Percentiles rank a stretch among this genome's conserved stretches.
Conservation (phyloP, 2,797 vertebrate species). For the Oophaga sylvatica region DNA sequence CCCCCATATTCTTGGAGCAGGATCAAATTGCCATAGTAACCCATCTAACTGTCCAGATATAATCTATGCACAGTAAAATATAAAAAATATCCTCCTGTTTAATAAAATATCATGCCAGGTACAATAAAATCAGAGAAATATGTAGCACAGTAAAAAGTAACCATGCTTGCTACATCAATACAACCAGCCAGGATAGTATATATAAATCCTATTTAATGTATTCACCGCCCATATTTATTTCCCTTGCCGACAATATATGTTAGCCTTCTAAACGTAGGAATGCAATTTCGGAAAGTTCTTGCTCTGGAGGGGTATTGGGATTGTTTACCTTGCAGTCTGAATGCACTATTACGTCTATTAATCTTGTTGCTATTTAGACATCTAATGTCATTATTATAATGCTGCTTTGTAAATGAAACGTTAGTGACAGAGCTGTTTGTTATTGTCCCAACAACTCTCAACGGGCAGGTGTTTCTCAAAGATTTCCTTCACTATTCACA, state of each 20-base stretch:
- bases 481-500: slow-evolving; percentile 43
- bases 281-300: not conserved
- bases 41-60: slow-evolving; percentile 48
- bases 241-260: not conserved
- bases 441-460: slow-evolving; percentile 28
- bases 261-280: not conserved
- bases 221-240: slow-evolving; percentile 8
- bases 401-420: slow-evolving; percentile 50
- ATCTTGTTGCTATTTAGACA: slow-evolving; percentile 41
- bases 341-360: slow-evolving; percentile 29
- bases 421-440: slow-evolving; percentile 43
- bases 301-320: not conserved
- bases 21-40: slow-evolving; percentile 56
- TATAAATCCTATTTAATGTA: slow-evolving; percentile 34
- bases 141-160: slow-evolving; percentile 35
- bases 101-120: slow-evolving; percentile 48
- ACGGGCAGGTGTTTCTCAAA: slow-evolving; percentile 47
- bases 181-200: not conserved
- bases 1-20: slow-evolving; percentile 45
- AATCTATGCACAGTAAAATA: slow-evolving; percentile 49
- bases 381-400: slow-evolving; percentile 44
- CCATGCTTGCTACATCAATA: slow-evolving; percentile 9
- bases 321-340: slow-evolving; percentile 36
- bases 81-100: slow-evolving; percentile 36
- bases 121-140: slow-evolving; percentile 37